Base-by-base conservation (phyloP, 2,888 invertebrate species). In the Kryphioiulus occultus region DNA sequence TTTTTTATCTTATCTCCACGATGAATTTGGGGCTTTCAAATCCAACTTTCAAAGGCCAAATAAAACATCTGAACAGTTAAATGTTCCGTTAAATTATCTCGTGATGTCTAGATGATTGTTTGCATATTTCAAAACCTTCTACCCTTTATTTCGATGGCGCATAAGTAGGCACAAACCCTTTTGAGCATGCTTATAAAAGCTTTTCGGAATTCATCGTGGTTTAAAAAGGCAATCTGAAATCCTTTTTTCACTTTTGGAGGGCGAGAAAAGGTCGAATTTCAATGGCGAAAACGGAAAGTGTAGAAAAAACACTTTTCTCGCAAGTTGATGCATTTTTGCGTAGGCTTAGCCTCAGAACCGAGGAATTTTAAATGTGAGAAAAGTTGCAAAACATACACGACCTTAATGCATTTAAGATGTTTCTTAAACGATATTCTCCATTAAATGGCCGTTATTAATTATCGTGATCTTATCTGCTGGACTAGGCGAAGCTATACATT, bases 1-100 rank as follows among this genome's bases (percentile, higher is more conserved):
- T 68, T 12, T 19, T 59, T 68, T 68, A 68, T 68, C 68, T 68
- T 68, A 68, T 68, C 68, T 68, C 26, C n/a, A 26, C 68, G 68
- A 68, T 68, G 68, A 68, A 68, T 68, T 22, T 68, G 26, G 26
- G 68, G 68, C 68, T 68, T 68, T 68, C 68, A 68, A 26, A 59
- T 59, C 2, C 59, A 59, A 59, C 59, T 59, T 59, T 59, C 59
- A 59, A 68, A 68, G 26, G 26, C 26, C 19, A 68, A 68, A 68
- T 53, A 53, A 53, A 53, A 53, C 53, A 53, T 68, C 68, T 12
- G 10, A 68, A 68, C 68, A 68, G 68, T 68, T 68, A 68, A 68
- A 68, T 68, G 68, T 68, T 68, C 68, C 68, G 68, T 68, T 68
- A 68, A 68, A 68, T 68, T 68, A 68, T 68, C 68, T 68, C 68